phyloP scores from a whole-genome alignment of 92 coral and sea anemone species.

The Siderastrea radians region DNA sequence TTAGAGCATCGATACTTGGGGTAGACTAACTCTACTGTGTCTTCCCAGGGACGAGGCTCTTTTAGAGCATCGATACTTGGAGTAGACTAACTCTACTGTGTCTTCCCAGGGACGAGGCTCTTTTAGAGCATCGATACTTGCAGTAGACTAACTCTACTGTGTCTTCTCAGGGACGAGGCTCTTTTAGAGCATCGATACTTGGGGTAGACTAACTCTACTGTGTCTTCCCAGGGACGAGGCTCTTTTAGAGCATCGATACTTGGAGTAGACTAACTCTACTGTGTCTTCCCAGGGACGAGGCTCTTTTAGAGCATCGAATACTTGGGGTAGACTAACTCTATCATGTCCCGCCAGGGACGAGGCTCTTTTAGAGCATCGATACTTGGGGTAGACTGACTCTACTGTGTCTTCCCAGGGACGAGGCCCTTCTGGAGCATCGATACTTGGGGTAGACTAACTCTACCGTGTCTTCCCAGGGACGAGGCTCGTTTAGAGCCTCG shows the following conservation, averaged over 20 bases:
- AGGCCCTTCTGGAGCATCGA: too few species aligned
- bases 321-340: neutral
- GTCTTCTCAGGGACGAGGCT: neutral
- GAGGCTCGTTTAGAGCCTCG: neutral
- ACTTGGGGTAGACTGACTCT: neutral
- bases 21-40: neutral
- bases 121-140: too few species aligned
- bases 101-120: neutral
- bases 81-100: neutral
- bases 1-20: neutral
- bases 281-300: slow-evolving; percentile 2
- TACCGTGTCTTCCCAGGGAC: neutral
- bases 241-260: too few species aligned
- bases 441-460: too few species aligned
- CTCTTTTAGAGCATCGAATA: neutral
- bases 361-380: neutral
- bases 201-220: neutral
- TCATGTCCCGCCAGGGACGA: neutral
- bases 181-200: slow-evolving; percentile 10
- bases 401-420: too few species aligned
- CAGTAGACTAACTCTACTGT: too few species aligned
- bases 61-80: neutral
- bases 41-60: neutral
- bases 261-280: too few species aligned
- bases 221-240: too few species aligned